Percentiles rank a stretch among this genome's conserved stretches.
These are phyloP conservation scores for Dyspetes luteomarginatus DNA, from an alignment of 2,888 invertebrate species.

Conservation along the genomic window DNA sequence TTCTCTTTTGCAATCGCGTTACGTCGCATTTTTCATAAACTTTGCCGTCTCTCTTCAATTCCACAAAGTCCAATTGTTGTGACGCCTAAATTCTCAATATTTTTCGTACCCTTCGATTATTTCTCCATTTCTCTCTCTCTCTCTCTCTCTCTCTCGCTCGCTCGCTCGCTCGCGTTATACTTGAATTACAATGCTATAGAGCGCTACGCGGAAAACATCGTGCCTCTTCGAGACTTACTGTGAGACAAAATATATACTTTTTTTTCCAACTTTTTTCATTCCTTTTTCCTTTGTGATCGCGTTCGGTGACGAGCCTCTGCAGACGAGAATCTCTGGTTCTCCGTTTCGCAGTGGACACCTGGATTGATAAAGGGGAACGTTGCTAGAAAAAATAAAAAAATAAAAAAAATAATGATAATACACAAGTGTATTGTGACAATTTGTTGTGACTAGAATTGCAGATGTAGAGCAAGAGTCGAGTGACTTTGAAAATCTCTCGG, in stretches of 20 bases:
- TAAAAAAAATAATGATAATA: too few relatives aligned
- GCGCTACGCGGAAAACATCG: conserved; percentile 38
- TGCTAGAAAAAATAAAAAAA: conserved; percentile 46
- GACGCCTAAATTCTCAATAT: neutral
- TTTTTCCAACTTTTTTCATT: neutral
- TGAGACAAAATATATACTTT: conserved; percentile 48
- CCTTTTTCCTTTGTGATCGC: conserved; percentile 49
- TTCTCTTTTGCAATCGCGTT: conserved; percentile 24
- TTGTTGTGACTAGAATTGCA: conserved; percentile 49
- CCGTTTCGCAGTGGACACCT: conserved; percentile 18
- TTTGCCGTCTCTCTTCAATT: neutral
- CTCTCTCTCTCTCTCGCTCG: conserved; percentile 1
- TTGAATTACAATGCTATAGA: conserved; percentile 19
- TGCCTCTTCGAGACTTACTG: conserved; percentile 21
- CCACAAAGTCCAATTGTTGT: neutral
- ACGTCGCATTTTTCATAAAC: conserved; percentile 51
- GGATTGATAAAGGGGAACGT: conserved; percentile 48
- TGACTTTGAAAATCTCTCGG: too few relatives aligned
- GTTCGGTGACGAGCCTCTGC: conserved; percentile 13
- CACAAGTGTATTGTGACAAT: conserved; percentile 18
- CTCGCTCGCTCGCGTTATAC: conserved; percentile 33
- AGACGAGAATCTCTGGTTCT: conserved; percentile 14
- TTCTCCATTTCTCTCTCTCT: conserved; percentile 8
- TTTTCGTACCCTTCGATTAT: neutral
- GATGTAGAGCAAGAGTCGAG: too few relatives aligned